Base-by-base conservation (phyloP, 2,797 vertebrate genomes). In the Alosa sapidissima region DNA sequence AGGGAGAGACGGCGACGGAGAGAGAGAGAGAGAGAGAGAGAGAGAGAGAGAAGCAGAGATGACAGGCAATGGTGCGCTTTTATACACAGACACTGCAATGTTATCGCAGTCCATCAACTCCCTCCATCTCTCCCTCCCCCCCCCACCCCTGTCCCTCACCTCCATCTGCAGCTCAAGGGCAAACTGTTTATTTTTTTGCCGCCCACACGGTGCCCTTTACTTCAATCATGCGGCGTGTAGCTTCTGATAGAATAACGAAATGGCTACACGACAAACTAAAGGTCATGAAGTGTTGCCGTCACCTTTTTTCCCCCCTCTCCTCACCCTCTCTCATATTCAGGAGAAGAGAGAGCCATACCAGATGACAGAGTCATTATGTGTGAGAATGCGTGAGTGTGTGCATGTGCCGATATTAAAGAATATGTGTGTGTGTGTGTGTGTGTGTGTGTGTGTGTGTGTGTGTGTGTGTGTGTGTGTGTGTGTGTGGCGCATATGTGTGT, bases 141-240 rank as follows among this genome's bases (percentile, higher is more conserved):
- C 75, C n/a, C 65, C 60, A 65, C 81, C 81, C 54, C 72, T 84
- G 85, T 84, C 85, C 86, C 83, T 75, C 87, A 82, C 81, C 55
- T 51, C 85, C 19, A 84, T 85, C 87, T 87, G 89, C 86, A 86
- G 85, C 91, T 91, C 92, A 94, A 94, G 93, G 92, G 84, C 89
- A 92, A 90, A 91, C 87, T 21, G 81, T 91, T 91, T 91, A 86
- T 92, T 93, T 92, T 93, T 93, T 83, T 86, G 54, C 90, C 89
- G 92, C 94, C 92, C 87, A 84, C 93, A 94, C 90, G 89, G 89
- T 95, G 95, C 96, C 96, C 96, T 97, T 97, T 96, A 94, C 95
- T 91, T 91, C 93, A 93, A 93, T 94, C 93, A 28, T 87, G 92
- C 92, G 89, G 87, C 91, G 88, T 85, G 82, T 88, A 90, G 87